These are phyloP conservation scores for Hydrocynus forskahlii DNA, from an alignment of 2,797 vertebrate species.

Conservation along the genomic window DNA sequence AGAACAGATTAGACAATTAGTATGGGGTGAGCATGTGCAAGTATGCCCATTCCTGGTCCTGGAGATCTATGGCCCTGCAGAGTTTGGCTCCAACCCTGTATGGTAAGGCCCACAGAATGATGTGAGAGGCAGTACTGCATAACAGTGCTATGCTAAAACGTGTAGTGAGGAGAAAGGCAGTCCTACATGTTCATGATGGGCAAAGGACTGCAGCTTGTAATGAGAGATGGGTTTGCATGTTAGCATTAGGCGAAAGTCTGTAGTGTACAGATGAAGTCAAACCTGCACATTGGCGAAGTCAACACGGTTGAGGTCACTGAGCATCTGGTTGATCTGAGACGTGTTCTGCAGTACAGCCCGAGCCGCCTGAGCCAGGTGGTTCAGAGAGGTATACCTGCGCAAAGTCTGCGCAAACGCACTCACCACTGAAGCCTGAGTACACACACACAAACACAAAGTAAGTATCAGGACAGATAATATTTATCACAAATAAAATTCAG, in stretches of 20 bases:
- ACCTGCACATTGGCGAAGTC: slow-evolving; percentile 99
- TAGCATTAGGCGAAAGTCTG: neutral
- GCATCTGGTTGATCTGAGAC: slow-evolving; percentile 99
- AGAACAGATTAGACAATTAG: too few relatives aligned
- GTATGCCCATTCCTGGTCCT: too few relatives aligned
- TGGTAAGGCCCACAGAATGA: neutral
- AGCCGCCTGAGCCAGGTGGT: slow-evolving; percentile 95
- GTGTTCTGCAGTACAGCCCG: slow-evolving; percentile 97
- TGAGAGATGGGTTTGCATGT: too few relatives aligned
- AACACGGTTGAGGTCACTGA: slow-evolving; percentile 96
- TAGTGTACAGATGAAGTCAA: neutral
- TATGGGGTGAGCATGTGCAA: too few relatives aligned
- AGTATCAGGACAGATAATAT: neutral
- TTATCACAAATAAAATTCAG: too few relatives aligned
- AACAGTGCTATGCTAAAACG: neutral
- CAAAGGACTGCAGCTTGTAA: too few relatives aligned
- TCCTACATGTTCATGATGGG: too few relatives aligned
- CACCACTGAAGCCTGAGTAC: slow-evolving; percentile 87
- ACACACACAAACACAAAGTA: neutral
- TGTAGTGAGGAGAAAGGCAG: too few relatives aligned
- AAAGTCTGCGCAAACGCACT: slow-evolving; percentile 96
- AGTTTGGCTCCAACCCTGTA: neutral
- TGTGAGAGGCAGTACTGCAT: neutral
- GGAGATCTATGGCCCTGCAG: neutral
- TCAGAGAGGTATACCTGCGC: slow-evolving; percentile 94